Percentiles rank a stretch among this genome's conserved stretches.
Evolutionary conservation across 2,888 invertebrate species (phyloP).

Genomic region (Xanthorhoe spadicearia): DNA sequence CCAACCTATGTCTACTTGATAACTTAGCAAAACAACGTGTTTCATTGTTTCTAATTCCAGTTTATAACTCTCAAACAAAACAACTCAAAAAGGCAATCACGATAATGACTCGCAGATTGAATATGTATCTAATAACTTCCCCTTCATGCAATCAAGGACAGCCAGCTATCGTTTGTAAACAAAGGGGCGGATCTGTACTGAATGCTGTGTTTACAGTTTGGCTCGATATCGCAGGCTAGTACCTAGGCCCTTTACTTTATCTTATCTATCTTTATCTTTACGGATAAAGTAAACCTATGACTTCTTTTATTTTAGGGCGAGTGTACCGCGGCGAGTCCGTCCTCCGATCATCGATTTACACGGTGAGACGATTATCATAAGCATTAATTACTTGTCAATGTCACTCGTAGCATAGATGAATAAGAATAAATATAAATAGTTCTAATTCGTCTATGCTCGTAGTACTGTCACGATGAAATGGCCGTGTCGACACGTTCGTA

Average conservation of each 20-base stretch:
- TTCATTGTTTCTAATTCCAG: neutral
- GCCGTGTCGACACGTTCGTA: too few relatives aligned
- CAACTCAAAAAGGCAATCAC: constrained; percentile 23
- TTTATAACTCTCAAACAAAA: constrained; percentile 9
- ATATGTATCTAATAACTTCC: constrained; percentile 32
- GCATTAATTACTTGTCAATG: too few relatives aligned
- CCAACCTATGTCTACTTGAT: neutral
- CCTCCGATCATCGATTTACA: too few relatives aligned
- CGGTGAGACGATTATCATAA: too few relatives aligned
- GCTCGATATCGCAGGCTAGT: constrained; percentile 33
- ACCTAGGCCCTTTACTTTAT: too few relatives aligned
- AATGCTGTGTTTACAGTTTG: constrained; percentile 40
- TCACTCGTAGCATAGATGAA: too few relatives aligned
- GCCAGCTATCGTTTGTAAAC: constrained; percentile 40
- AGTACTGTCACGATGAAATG: too few relatives aligned
- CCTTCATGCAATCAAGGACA: constrained; percentile 37
- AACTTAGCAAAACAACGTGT: neutral
- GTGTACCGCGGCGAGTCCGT: too few relatives aligned
- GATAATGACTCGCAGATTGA: constrained; percentile 10
- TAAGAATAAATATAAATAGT: too few relatives aligned
- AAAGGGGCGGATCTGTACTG: constrained; percentile 36
- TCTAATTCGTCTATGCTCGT: too few relatives aligned
- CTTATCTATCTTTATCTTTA: too few relatives aligned
- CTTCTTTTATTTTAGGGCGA: too few relatives aligned
- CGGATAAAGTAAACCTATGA: neutral